Evolutionary conservation across 2,113 vertebrate species (phyloP).

Genomic region (Reinhardtius hippoglossoides): DNA sequence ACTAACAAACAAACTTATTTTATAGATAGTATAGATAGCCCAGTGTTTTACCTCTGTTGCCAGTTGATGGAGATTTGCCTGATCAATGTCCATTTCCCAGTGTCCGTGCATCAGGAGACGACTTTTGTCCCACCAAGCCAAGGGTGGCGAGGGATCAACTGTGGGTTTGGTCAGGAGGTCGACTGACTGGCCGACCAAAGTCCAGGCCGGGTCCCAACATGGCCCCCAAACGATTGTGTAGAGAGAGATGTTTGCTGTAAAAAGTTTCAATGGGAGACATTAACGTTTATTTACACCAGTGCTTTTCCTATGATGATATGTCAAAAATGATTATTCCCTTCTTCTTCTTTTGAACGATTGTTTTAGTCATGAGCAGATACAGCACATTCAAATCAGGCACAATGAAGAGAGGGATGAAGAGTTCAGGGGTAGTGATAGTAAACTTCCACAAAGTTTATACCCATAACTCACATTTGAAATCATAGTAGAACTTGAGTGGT

Average conservation of each 20-base stretch:
- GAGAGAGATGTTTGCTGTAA: slow-evolving; percentile 91
- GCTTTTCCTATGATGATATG: neutral
- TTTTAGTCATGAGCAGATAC: neutral
- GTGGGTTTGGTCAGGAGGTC: slow-evolving; percentile 96
- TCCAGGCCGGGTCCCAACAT: slow-evolving; percentile 99
- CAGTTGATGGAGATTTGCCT: slow-evolving; percentile 95
- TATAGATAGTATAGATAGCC: neutral
- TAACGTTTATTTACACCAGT: neutral
- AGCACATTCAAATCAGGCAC: neutral
- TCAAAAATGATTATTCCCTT: too few species aligned
- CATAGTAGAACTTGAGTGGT: slow-evolving; percentile 96
- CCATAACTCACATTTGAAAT: slow-evolving; percentile 90
- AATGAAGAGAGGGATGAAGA: neutral
- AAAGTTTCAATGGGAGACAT: neutral
- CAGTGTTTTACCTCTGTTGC: slow-evolving; percentile 90
- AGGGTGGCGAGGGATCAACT: slow-evolving; percentile 89
- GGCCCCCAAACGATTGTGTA: slow-evolving; percentile 98
- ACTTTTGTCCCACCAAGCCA: slow-evolving; percentile 99
- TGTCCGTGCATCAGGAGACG: slow-evolving; percentile 91
- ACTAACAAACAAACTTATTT: too few species aligned
- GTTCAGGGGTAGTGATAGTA: neutral
- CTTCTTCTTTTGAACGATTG: neutral
- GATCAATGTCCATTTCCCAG: slow-evolving; percentile 96
- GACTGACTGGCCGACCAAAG: slow-evolving; percentile 92
- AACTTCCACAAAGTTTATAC: neutral